Evolutionary conservation across 2,113 vertebrate species (phyloP).

Genomic region (Oncorhynchus clarkii): DNA sequence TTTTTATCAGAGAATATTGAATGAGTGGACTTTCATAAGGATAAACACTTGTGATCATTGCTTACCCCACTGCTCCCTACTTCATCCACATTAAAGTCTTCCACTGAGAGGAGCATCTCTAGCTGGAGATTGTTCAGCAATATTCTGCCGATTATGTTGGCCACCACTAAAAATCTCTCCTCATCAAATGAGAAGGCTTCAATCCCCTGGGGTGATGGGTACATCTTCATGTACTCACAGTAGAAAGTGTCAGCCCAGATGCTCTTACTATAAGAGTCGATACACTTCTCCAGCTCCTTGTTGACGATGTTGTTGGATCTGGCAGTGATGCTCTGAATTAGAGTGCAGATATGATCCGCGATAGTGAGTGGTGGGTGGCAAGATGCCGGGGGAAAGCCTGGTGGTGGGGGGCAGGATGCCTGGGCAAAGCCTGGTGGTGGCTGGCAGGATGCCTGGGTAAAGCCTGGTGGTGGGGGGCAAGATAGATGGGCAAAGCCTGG

Average conservation of each 20-base stretch:
- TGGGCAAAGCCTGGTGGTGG: too few species aligned
- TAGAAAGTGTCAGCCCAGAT: too few species aligned
- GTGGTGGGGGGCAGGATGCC: too few species aligned
- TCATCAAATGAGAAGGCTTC: not conserved
- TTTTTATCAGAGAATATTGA: too few species aligned
- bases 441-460: too few species aligned
- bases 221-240: not conserved
- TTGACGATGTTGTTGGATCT: not conserved
- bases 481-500: too few species aligned
- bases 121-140: not conserved
- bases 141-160: not conserved
- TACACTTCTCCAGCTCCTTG: not conserved
- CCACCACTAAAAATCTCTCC: not conserved
- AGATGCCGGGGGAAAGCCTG: accelerated
- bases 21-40: not conserved
- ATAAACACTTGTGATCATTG: not conserved
- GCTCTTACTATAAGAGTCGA: not conserved
- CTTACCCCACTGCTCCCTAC: not conserved
- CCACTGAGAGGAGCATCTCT: too few species aligned
- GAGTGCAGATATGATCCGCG: not conserved
- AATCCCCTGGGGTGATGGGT: not conserved
- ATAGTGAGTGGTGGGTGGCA: not conserved
- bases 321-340: not conserved
- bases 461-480: too few species aligned
- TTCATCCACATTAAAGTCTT: not conserved